phyloP scores from a whole-genome alignment of 2,113 vertebrate genomes.

The Neotragus pygmaeus region DNA sequence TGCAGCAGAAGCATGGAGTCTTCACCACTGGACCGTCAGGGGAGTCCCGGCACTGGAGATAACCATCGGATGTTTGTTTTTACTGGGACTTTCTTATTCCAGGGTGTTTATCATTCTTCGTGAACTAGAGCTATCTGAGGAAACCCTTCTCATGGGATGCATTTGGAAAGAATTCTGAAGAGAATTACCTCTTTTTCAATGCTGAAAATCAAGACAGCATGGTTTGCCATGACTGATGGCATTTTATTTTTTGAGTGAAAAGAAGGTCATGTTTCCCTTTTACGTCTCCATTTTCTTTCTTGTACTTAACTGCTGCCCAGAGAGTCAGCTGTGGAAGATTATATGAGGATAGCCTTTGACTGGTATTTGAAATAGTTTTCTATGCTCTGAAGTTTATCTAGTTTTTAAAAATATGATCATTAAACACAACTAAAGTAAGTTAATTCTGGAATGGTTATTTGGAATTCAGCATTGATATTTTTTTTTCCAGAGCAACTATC shows the following conservation, averaged over 20 bases:
- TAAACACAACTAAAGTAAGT: not conserved
- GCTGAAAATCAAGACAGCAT: not conserved
- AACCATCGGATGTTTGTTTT: not conserved
- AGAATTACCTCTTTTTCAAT: not conserved
- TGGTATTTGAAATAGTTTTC: not conserved
- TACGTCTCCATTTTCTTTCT: not conserved
- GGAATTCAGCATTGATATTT: not conserved
- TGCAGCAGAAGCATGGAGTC: not conserved
- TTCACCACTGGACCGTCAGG: not conserved
- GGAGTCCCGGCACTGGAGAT: not conserved
- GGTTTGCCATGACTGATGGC: not conserved
- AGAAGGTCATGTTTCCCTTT: not conserved
- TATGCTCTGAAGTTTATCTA: not conserved
- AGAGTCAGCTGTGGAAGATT: not conserved
- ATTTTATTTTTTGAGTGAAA: constrained; percentile 17
- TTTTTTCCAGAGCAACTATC: not conserved
- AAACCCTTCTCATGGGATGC: not conserved
- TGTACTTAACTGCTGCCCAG: not conserved
- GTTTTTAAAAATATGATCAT: not conserved
- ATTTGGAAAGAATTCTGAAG: not conserved
- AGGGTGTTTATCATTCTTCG: not conserved
- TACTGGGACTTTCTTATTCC: not conserved
- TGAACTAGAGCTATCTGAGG: not conserved
- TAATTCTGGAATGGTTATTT: not conserved
- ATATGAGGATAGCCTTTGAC: not conserved